These are phyloP conservation scores for Stratiolaelaps scimitus DNA, from an alignment of 1,140 invertebrate species.

Conservation along the genomic window DNA sequence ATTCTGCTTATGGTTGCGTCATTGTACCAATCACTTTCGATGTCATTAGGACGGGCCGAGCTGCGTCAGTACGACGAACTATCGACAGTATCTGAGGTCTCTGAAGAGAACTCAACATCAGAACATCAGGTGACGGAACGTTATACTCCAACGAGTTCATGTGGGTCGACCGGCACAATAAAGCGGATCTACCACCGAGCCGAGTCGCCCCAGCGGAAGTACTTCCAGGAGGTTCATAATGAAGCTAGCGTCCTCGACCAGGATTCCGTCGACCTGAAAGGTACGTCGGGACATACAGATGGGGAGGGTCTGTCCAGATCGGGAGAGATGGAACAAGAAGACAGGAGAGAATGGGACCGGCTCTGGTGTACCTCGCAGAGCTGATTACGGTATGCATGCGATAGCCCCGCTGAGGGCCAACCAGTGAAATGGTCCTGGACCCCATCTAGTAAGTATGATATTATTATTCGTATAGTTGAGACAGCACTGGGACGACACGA, in stretches of 20 bases:
- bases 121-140: conserved; percentile 25
- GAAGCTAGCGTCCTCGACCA: conserved; percentile 28
- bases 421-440: no score
- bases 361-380: no score
- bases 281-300: not conserved
- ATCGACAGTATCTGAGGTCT: conserved; percentile 37
- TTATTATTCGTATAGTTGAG: no score
- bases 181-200: conserved; percentile 16
- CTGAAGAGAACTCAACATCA: conserved; percentile 34
- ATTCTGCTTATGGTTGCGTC: no score
- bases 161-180: conserved; percentile 21
- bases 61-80: conserved; percentile 33
- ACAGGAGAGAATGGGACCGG: no score
- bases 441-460: no score
- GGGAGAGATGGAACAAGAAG: no score
- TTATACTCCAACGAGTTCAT: conserved; percentile 22
- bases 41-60: conserved; percentile 10
- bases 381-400: no score
- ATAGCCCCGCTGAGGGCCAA: no score
- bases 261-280: conserved; percentile 20
- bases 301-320: no score
- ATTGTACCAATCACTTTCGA: no score
- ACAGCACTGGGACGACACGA: no score
- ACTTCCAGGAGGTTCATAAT: conserved; percentile 12
- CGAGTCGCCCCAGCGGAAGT: conserved; percentile 8